These are phyloP conservation scores for Athene cunicularia DNA, from an alignment of 2,113 vertebrate species.

Conservation along the genomic window DNA sequence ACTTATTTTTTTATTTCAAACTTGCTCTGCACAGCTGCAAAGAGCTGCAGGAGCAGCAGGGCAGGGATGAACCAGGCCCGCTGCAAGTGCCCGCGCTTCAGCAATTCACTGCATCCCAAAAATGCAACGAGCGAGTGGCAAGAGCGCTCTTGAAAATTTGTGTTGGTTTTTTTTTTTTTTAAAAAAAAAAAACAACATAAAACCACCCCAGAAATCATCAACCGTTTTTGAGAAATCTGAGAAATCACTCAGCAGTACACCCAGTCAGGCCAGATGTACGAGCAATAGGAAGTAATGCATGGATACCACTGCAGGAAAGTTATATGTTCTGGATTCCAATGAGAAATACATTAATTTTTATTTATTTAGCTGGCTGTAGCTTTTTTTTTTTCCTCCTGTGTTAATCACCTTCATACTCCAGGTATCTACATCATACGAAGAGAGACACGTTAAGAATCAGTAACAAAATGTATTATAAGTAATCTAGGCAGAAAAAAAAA, in stretches of 20 bases:
- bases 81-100: neutral
- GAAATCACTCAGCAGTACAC: neutral
- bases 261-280: neutral
- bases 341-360: neutral
- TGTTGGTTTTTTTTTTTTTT: neutral
- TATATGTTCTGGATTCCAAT: neutral
- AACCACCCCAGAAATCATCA: neutral
- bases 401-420: neutral
- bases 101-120: neutral
- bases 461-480: neutral
- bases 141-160: neutral
- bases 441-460: neutral
- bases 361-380: neutral
- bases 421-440: neutral
- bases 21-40: neutral
- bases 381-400: fast-evolving
- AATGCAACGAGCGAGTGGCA: fast-evolving
- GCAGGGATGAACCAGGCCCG: neutral
- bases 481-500: neutral
- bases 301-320: neutral
- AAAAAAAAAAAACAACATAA: fast-evolving
- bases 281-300: neutral
- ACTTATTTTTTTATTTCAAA: neutral
- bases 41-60: neutral
- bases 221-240: neutral